Conservation (phyloP, 2,113 vertebrate genomes). For the Crypturellus undulatus region DNA sequence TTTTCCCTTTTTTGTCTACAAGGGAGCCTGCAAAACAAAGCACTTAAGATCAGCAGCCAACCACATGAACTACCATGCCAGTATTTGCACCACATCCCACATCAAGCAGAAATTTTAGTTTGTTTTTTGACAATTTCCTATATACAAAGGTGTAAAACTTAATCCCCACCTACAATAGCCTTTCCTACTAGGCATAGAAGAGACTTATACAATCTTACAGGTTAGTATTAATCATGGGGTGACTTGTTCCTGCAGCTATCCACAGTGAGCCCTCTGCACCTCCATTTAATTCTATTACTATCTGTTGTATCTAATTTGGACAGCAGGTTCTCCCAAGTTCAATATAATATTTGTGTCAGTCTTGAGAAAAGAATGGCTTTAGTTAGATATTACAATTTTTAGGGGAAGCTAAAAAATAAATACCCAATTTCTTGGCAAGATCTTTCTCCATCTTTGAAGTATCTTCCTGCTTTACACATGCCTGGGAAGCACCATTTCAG, state of each 20-base stretch:
- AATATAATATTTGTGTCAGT: background rate
- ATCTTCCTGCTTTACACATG: background rate
- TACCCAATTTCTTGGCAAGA: background rate
- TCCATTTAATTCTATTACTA: background rate
- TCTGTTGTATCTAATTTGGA: background rate
- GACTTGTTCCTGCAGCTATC: background rate
- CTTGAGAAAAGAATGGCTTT: background rate
- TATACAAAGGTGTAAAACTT: background rate
- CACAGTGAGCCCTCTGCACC: background rate
- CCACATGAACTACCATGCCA: background rate
- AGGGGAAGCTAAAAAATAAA: background rate
- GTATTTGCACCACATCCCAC: background rate
- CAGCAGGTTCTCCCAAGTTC: background rate
- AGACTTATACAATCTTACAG: background rate
- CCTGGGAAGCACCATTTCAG: background rate
- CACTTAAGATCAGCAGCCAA: background rate
- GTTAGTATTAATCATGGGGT: background rate
- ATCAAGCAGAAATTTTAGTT: background rate
- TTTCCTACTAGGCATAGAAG: background rate
- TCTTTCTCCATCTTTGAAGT: background rate
- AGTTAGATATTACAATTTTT: background rate
- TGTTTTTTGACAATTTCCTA: background rate
- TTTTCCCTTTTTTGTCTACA: conserved; percentile 85
- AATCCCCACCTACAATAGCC: background rate
- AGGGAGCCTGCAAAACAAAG: conserved; percentile 78